Evolutionary conservation across 2,113 vertebrate species (phyloP).

Genomic region (Caretta caretta): DNA sequence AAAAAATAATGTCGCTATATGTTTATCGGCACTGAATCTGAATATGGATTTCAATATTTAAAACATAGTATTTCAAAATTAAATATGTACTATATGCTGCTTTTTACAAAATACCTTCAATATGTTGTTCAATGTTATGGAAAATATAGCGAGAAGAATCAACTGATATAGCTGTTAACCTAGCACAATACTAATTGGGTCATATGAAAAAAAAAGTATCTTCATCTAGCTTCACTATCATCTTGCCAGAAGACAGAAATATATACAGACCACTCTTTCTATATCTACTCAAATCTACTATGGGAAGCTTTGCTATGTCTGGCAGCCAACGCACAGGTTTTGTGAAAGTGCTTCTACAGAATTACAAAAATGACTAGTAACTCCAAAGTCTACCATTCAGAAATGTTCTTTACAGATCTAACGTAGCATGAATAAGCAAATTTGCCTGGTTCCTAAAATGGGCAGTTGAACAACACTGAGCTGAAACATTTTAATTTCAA

Average conservation of each 20-base stretch:
- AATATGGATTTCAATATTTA: neutral
- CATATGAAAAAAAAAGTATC: neutral
- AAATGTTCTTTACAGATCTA: conserved; percentile 30
- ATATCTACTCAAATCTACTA: neutral
- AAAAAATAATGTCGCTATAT: neutral
- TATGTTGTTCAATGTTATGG: neutral
- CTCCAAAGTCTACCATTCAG: neutral
- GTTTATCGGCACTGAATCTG: neutral
- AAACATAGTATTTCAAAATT: neutral
- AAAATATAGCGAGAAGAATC: neutral
- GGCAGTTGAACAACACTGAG: neutral
- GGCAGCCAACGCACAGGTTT: neutral
- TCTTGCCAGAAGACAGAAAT: neutral
- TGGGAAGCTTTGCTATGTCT: neutral
- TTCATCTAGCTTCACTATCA: conserved; percentile 15
- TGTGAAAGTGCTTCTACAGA: conserved; percentile 10
- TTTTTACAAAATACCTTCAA: neutral
- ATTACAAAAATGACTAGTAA: neutral
- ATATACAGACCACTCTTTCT: neutral
- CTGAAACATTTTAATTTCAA: conserved; percentile 10
- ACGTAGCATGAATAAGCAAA: conserved; percentile 78
- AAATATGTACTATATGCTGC: neutral
- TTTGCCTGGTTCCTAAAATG: conserved; percentile 32
- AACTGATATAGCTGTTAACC: conserved; percentile 1
- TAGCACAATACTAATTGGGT: conserved; percentile 44